A percentile compares a stretch with the other conserved stretches of the same genome.
phyloP scores from a whole-genome alignment of 2,797 vertebrate genomes.

The Nannoperca australis region DNA sequence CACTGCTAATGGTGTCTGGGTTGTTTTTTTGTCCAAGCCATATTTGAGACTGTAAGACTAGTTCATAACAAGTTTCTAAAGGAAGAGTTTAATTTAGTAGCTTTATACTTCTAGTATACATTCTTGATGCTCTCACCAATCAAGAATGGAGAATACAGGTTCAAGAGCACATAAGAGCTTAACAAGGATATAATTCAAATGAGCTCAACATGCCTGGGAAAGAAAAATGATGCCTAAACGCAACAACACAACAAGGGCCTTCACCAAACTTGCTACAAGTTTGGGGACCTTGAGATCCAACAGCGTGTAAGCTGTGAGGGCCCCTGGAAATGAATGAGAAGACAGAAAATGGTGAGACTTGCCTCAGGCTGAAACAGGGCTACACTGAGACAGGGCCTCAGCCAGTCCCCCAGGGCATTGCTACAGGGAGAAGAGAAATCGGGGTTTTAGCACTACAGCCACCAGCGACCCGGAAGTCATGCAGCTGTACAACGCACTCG shows the following conservation, averaged over 20 bases:
- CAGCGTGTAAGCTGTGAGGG: slow-evolving; percentile 95
- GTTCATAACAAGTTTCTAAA: neutral
- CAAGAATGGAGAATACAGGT: slow-evolving; percentile 27
- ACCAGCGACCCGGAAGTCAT: slow-evolving; percentile 85
- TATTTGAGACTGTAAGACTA: slow-evolving; percentile 1
- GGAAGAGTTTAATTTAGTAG: slow-evolving; percentile 22
- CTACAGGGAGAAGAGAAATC: slow-evolving; percentile 99
- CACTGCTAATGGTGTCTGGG: slow-evolving; percentile 9
- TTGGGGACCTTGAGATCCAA: slow-evolving; percentile 97
- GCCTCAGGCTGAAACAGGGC: slow-evolving; percentile 98
- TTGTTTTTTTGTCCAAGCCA: neutral
- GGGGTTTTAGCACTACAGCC: slow-evolving; percentile 95
- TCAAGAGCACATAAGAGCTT: slow-evolving; percentile 26
- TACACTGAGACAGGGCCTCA: slow-evolving; percentile 99
- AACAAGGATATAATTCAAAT: neutral
- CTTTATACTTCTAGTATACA: slow-evolving; percentile 3
- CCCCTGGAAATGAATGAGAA: slow-evolving; percentile 92
- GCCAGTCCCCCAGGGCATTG: slow-evolving; percentile 98
- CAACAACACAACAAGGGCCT: slow-evolving; percentile 90
- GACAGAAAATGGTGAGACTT: slow-evolving; percentile 97
- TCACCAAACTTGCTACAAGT: slow-evolving; percentile 99
- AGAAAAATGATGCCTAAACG: slow-evolving; percentile 42
- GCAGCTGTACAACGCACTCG: slow-evolving; percentile 65
- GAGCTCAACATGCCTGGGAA: neutral
- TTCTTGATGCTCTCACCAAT: slow-evolving; percentile 16